Base-by-base conservation (phyloP, 2,888 invertebrate genomes). In the Troides helena region DNA sequence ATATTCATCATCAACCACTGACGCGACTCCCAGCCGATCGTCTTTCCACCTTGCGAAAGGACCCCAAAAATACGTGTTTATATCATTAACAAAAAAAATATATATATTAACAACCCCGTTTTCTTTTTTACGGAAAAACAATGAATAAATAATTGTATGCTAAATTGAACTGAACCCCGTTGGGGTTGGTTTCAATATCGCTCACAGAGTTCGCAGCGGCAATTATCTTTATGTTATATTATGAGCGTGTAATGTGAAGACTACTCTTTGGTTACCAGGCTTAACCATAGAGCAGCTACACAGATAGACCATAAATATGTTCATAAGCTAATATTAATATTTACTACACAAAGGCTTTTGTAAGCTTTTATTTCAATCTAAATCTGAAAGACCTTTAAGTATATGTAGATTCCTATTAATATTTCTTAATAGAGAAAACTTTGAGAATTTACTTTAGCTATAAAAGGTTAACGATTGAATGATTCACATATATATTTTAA, bases 161-260 rank as follows among this genome's bases (percentile, higher is more conserved):
- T 4, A 70, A 66, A 58, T n/a, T 62, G 43, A n/a, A 39, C 25
- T 59, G 14, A 50, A 59, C 14, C 0, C 0, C 0, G 2, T 17
- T 2, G 2, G 0, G 1, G 53, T 62, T 66, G 23, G n/a, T 39
- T 14, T 62, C 25, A 66, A 58, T 58, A 59, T 66, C 6, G 58
- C 66, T 50, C 53, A 53, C 12, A 17, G 23, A n/a, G 39, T 39
- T 50, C 62, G 36, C 50, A 62, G 18, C 39, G 53, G 66, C 66
- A 70, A 70, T 70, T 66, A 66, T 62, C 58, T 69, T 66, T 62
- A 70, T 70, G 69, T 58, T 46, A 46, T 14, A 69, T 69, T 59
- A 59, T 70, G 58, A 46, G 58, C 59, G 62, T 58, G 65, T 69
- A 69, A 69, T 65, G 30, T 69, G 61, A 65, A 60, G 64, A 57